phyloP scores from a whole-genome alignment of 1,140 invertebrate species.

The Zaprionus taronus region DNA sequence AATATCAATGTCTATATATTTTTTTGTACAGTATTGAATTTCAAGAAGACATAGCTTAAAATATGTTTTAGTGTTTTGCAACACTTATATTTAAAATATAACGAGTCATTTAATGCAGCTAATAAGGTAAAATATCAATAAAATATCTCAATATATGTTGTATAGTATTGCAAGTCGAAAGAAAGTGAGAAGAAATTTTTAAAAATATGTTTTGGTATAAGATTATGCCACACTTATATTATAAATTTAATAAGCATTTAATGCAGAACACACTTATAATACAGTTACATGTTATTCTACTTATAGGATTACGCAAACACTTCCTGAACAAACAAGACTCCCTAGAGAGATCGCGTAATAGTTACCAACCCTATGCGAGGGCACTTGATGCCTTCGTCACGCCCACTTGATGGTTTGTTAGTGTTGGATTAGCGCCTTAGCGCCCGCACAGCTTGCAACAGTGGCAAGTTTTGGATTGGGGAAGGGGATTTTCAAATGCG shows the following conservation, averaged over 20 bases:
- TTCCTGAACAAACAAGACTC: neutral
- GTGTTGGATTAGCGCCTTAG: neutral
- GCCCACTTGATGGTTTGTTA: slow-evolving; percentile 24
- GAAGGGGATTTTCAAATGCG: neutral
- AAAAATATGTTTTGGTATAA: no score
- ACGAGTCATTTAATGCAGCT: fast-evolving
- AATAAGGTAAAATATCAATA: no score
- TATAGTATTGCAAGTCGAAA: no score
- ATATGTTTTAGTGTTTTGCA: no score
- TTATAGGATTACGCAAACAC: neutral
- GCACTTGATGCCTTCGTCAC: slow-evolving; percentile 41
- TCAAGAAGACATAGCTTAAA: no score
- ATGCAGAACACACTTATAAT: neutral
- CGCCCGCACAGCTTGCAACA: slow-evolving; percentile 45
- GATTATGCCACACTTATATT: no score
- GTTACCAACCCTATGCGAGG: slow-evolving; percentile 11
- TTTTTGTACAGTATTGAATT: no score
- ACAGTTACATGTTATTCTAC: neutral
- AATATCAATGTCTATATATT: no score
- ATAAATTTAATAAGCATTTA: neutral
- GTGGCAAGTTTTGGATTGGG: neutral
- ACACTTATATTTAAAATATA: no score
- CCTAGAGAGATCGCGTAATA: neutral
- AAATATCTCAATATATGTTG: no score
- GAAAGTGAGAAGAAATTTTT: no score